Percentiles rank a stretch among this genome's conserved stretches.
These are phyloP conservation scores for Mobula hypostoma DNA, from an alignment of 2,113 vertebrate genomes.

Conservation along the genomic window DNA sequence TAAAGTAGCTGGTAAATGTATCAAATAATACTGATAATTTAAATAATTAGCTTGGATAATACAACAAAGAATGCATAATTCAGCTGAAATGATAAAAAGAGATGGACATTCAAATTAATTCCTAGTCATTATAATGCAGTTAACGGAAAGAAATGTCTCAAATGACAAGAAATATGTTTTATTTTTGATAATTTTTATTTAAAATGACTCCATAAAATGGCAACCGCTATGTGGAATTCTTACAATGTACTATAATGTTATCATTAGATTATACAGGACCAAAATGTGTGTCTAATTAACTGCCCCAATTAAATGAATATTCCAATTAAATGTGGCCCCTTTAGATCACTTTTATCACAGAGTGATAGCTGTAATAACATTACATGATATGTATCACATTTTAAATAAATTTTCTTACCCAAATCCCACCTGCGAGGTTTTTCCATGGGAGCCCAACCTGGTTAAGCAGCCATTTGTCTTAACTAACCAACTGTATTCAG, in stretches of 20 bases:
- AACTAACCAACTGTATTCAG: neutral
- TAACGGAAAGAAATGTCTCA: neutral
- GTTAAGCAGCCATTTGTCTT: slow-evolving; percentile 20
- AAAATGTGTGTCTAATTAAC: slow-evolving; percentile 26
- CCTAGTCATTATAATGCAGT: slow-evolving; percentile 7
- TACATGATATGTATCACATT: slow-evolving; percentile 17
- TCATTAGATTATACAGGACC: slow-evolving; percentile 8
- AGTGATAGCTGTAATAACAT: slow-evolving; percentile 25
- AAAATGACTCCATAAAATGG: slow-evolving; percentile 7
- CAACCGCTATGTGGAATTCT: neutral
- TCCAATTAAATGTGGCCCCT: slow-evolving; percentile 35
- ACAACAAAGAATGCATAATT: slow-evolving; percentile 1
- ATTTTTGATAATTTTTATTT: slow-evolving; percentile 30
- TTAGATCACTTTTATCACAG: slow-evolving; percentile 27
- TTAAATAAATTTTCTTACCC: slow-evolving; percentile 26
- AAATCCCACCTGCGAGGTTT: slow-evolving; percentile 20
- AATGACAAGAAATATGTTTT: neutral
- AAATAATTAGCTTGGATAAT: neutral
- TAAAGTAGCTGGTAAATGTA: neutral
- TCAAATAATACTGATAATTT: slow-evolving; percentile 19
- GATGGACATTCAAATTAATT: neutral
- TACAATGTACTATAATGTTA: slow-evolving; percentile 20
- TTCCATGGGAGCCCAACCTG: slow-evolving; percentile 30
- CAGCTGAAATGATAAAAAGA: neutral
- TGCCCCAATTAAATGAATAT: slow-evolving; percentile 36